phyloP scores from a whole-genome alignment of 2,888 invertebrate genomes.

The Panopea generosa region DNA sequence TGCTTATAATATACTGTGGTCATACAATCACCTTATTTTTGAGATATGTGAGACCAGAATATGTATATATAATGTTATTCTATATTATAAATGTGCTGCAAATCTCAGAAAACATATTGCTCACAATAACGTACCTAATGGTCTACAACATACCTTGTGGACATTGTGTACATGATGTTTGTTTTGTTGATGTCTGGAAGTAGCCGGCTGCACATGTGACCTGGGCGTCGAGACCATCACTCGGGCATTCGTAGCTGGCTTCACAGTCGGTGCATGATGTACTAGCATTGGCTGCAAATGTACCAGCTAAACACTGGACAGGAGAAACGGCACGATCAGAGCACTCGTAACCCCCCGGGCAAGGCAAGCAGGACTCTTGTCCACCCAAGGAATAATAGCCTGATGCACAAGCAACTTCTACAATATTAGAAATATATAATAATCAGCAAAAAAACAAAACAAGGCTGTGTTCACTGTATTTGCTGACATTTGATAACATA shows the following conservation, averaged over 20 bases:
- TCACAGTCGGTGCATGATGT: slow-evolving; percentile 72
- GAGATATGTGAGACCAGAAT: no score
- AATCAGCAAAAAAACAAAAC: slow-evolving; percentile 8
- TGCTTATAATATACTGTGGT: no score
- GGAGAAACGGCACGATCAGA: slow-evolving; percentile 50
- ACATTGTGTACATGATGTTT: slow-evolving; percentile 75
- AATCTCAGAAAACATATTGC: no score
- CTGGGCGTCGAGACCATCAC: slow-evolving; percentile 67
- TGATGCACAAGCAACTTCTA: slow-evolving; percentile 67
- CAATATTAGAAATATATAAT: no score
- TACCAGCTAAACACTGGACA: slow-evolving; percentile 67
- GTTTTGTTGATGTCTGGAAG: slow-evolving; percentile 71
- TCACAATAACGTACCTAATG: no score
- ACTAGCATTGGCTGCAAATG: slow-evolving; percentile 66
- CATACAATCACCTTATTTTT: no score
- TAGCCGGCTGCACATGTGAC: slow-evolving; percentile 73
- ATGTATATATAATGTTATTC: no score
- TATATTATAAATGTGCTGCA: no score
- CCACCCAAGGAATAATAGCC: slow-evolving; percentile 78
- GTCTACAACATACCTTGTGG: no score
- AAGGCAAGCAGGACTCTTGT: slow-evolving; percentile 73
- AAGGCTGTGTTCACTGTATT: no score
- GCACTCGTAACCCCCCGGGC: slow-evolving; percentile 80
- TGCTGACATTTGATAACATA: no score
- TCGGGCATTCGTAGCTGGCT: slow-evolving; percentile 76